A percentile compares a stretch with the other conserved stretches of the same genome.
Evolutionary conservation across 2,113 vertebrate species (phyloP).

Genomic region (Capreolus pygargus): DNA sequence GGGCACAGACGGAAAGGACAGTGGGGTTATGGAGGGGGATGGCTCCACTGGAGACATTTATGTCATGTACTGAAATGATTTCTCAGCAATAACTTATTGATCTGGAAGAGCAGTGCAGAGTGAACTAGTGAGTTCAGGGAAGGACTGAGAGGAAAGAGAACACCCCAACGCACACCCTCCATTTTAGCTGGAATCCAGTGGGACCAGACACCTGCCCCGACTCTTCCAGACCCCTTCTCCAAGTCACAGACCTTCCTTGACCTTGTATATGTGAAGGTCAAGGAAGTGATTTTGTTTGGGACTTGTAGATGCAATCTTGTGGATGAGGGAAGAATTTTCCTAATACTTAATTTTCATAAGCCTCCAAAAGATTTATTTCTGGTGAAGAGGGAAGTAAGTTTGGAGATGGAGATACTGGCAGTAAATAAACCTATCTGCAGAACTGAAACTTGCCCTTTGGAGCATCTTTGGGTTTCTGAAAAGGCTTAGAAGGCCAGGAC

Average conservation of each 20-base stretch:
- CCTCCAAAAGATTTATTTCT: background rate
- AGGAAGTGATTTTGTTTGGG: background rate
- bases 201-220: background rate
- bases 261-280: background rate
- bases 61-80: background rate
- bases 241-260: background rate
- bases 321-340: background rate
- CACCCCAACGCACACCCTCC: background rate
- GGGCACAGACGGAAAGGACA: background rate
- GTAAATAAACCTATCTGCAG: background rate
- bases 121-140: background rate
- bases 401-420: background rate
- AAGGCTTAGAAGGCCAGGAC: background rate
- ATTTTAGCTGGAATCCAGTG: background rate
- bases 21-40: accelerated
- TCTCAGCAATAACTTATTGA: background rate
- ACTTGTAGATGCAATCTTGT: background rate
- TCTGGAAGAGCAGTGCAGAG: background rate
- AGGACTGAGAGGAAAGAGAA: background rate
- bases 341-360: background rate
- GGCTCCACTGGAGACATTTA: background rate
- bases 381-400: background rate
- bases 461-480: background rate
- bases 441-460: background rate
- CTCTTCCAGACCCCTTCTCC: background rate